Conservation (phyloP, 2,113 vertebrate genomes). For the Bubo blakistoni region DNA sequence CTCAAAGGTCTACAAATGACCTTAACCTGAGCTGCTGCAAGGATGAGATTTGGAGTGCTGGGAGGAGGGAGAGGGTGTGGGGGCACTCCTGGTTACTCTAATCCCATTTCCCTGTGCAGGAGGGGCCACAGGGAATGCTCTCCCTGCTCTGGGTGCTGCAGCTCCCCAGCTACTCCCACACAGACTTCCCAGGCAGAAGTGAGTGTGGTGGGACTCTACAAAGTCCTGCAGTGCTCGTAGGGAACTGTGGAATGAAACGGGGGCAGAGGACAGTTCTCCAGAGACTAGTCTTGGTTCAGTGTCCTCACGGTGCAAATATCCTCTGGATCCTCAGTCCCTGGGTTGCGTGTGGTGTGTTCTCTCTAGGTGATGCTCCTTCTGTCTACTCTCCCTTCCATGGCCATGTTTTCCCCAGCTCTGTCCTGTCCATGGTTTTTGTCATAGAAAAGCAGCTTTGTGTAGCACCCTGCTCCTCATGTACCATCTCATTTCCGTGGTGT, state of each 20-base stretch:
- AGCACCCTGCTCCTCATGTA: background rate
- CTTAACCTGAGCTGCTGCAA: background rate
- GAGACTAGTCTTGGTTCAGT: background rate
- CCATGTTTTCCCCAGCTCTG: conserved; percentile 20
- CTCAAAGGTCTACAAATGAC: background rate
- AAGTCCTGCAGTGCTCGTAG: background rate
- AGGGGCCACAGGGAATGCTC: background rate
- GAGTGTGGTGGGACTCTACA: background rate
- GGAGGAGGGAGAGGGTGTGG: background rate
- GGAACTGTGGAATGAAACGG: background rate
- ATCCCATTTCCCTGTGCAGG: background rate
- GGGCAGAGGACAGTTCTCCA: background rate
- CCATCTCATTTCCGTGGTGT: background rate
- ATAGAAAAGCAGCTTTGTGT: conserved; percentile 30
- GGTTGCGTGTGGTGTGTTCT: background rate
- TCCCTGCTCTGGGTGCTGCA: background rate
- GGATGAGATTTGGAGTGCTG: background rate
- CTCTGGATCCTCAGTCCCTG: background rate
- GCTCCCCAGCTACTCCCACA: background rate
- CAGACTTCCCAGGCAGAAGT: background rate
- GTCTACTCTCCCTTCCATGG: background rate
- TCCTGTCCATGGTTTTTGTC: background rate
- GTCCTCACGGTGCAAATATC: background rate
- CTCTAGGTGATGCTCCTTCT: background rate
- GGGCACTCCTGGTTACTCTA: background rate